These are phyloP conservation scores for Pyrrhosoma nymphula DNA, from an alignment of 2,888 invertebrate species.

Conservation along the genomic window DNA sequence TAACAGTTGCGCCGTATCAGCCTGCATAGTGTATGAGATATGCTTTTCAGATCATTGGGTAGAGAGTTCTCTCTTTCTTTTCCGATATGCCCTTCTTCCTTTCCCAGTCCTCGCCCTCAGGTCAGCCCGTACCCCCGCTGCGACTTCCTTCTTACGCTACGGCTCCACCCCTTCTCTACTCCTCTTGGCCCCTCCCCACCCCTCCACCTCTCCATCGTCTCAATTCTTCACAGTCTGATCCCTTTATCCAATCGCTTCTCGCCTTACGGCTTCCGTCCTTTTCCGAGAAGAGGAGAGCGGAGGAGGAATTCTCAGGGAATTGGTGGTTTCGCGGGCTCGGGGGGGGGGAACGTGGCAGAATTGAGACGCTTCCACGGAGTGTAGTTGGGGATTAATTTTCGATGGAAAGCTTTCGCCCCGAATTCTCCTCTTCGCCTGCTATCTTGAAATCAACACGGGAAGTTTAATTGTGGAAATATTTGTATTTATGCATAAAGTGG, in stretches of 20 bases:
- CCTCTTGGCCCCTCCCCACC: not conserved
- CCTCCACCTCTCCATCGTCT: not conserved
- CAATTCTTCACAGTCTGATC: constrained; percentile 6
- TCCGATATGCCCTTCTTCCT: too few species aligned
- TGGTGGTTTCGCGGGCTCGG: too few species aligned
- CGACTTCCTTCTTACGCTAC: not conserved
- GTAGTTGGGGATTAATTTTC: not conserved
- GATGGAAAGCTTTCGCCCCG: not conserved
- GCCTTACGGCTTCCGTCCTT: not conserved
- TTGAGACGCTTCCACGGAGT: too few species aligned
- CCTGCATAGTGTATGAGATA: too few species aligned
- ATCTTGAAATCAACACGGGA: not conserved
- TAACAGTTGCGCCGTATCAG: too few species aligned
- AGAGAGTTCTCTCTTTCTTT: too few species aligned
- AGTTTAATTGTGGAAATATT: not conserved
- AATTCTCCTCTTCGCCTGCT: not conserved
- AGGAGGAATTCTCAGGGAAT: not conserved
- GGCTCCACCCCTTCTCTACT: not conserved
- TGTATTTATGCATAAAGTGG: not conserved
- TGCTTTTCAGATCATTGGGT: too few species aligned
- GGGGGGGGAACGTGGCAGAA: too few species aligned
- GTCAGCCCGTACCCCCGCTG: not conserved
- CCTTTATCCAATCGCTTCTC: not conserved
- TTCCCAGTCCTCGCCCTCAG: too few species aligned
- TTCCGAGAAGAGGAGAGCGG: not conserved